phyloP scores from a whole-genome alignment of 2,888 invertebrate species.

The Hoplodrina blanda region DNA sequence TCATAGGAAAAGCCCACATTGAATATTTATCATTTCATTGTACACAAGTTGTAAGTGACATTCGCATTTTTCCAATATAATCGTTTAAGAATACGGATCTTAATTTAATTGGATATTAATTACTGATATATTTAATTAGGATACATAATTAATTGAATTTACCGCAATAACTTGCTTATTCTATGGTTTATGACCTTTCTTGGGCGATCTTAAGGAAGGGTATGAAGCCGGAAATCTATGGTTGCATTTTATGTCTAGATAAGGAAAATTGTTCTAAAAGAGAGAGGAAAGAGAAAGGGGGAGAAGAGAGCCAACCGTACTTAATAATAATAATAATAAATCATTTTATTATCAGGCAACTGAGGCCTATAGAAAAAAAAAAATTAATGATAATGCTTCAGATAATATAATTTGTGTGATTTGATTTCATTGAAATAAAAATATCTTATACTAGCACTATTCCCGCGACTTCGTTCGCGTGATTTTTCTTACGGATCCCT shows the following conservation, averaged over 20 bases:
- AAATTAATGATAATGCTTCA: too few species aligned
- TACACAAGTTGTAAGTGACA: slow-evolving; percentile 36
- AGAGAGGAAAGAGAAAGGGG: too few species aligned
- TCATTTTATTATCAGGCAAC: too few species aligned
- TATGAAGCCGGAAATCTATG: background rate
- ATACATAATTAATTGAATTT: background rate
- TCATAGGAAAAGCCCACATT: slow-evolving; percentile 74
- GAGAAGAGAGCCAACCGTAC: too few species aligned
- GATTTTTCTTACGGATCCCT: too few species aligned
- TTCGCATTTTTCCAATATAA: slow-evolving; percentile 55
- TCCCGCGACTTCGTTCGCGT: too few species aligned
- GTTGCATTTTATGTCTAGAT: background rate
- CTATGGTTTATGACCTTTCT: background rate
- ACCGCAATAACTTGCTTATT: background rate
- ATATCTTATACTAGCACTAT: too few species aligned
- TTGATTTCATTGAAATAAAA: too few species aligned
- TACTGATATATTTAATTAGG: slow-evolving; percentile 30
- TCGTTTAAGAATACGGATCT: slow-evolving; percentile 57
- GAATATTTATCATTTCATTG: slow-evolving; percentile 70
- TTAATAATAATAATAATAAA: too few species aligned
- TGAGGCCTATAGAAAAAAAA: too few species aligned
- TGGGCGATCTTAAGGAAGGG: background rate
- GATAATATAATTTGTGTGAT: too few species aligned
- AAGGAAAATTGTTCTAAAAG: background rate
- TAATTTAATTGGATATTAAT: slow-evolving; percentile 42